Evolutionary conservation across 2,113 vertebrate genomes (phyloP).

Genomic region (Semicossyphus pulcher): DNA sequence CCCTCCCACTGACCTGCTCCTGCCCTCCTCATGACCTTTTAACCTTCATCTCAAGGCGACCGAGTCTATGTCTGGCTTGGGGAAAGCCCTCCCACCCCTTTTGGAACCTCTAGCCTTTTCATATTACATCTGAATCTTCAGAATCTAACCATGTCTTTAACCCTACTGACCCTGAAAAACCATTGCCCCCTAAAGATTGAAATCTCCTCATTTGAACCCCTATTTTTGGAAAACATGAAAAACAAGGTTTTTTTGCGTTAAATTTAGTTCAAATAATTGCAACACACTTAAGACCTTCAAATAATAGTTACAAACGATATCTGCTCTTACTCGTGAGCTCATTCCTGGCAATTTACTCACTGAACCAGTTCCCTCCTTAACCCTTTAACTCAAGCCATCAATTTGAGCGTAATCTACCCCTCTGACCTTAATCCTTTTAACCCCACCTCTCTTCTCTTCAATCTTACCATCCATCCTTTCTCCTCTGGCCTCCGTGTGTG

Average conservation of each 20-base stretch:
- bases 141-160: slow-evolving; percentile 26
- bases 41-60: slow-evolving; percentile 48
- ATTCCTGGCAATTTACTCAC: slow-evolving; percentile 5
- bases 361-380: slow-evolving; percentile 17
- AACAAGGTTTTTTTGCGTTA: neutral
- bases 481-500: neutral
- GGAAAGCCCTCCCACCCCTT: neutral
- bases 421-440: slow-evolving; percentile 53
- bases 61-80: slow-evolving; percentile 21
- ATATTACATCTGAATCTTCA: slow-evolving; percentile 32
- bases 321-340: neutral
- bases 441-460: neutral
- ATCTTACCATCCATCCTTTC: slow-evolving; percentile 4
- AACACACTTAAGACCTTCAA: neutral
- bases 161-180: slow-evolving; percentile 7
- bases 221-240: neutral
- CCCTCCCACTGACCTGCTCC: slow-evolving; percentile 53
- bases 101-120: slow-evolving; percentile 34
- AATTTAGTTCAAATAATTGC: neutral
- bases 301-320: neutral
- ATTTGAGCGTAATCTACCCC: slow-evolving; percentile 36
- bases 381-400: slow-evolving; percentile 38
- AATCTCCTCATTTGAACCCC: no score
- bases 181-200: slow-evolving; percentile 24
- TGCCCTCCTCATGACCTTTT: slow-evolving; percentile 49